Evolutionary conservation across 2,888 invertebrate species (phyloP), one percentile per base, ranked within the genome.

Genomic region (Drosophila quinaria): DNA sequence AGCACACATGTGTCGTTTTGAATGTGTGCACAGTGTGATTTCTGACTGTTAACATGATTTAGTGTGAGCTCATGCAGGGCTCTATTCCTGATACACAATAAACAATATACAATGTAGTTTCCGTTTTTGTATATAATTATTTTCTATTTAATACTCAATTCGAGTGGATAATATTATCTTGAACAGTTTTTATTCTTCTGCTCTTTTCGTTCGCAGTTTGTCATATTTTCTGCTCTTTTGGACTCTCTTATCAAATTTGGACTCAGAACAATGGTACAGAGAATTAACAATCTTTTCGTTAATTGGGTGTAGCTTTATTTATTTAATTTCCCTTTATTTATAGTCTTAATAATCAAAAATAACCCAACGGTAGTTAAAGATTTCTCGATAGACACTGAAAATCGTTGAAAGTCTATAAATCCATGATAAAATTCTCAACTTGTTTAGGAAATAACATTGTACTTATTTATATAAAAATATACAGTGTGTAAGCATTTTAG

Each of bases 401-500:
- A 44, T 13, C 44, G 22, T 44, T 22, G 6, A 19, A 25, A 25
- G 44, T 8, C 22, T n/a, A 44, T 44, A 44, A 44, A 44, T 13
- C n/a, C 8, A 3, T 25, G n/a, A 44, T 25, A 44, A 44, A 44
- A 44, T 44, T 22, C 22, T 0, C 8, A 13, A n/a, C 19, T n/a
- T 44, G 3, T 44, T 22, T 6, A 25, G 44, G 22, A 44, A 44
- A 44, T n/a, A 13, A 22, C 22, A 44, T n/a, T 33, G 13, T 19
- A 33, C 17, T 3, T 44, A 15, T 42, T 10, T 44, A 19, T 44
- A n/a, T 55, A 19, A 1, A 41, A 31, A 37, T 37, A n/a, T 5
- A 37, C 9, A n/a, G n/a, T 46, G 8, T 46, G 44, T 35, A 13
- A 47, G 35, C 35, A 35, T 25, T 47, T 39, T 4, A 63, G 66